Percentiles rank a stretch among this genome's conserved stretches.
Evolutionary conservation across 1,140 invertebrate species (phyloP).

Genomic region (Ptiloglossa arizonensis): DNA sequence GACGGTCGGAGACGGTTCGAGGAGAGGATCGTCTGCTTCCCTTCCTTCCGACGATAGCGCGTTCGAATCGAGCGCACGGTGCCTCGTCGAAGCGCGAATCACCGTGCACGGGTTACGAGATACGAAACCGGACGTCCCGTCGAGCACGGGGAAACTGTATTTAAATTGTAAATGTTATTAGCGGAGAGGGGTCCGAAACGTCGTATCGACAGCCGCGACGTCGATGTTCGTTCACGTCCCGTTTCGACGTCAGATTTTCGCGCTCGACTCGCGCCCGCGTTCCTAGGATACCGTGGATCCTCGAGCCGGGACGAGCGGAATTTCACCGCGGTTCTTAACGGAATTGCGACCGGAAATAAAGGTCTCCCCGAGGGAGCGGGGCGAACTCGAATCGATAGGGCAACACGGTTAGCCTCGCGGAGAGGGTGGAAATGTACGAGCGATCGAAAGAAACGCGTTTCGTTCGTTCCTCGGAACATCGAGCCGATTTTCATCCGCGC

Average conservation of each 20-base stretch:
- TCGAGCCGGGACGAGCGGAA: conserved; percentile 7
- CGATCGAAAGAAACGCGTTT: not conserved
- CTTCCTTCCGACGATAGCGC: too few species aligned
- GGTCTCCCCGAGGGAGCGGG: not conserved
- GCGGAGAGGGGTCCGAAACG: not conserved
- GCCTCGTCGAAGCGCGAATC: conserved; percentile 1
- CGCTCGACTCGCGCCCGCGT: too few species aligned
- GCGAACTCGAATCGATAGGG: not conserved
- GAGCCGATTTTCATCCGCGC: conserved; percentile 17
- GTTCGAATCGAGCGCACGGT: not conserved
- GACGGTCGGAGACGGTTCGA: too few species aligned
- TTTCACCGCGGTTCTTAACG: conserved; percentile 17
- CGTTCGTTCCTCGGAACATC: not conserved
- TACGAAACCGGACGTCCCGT: not conserved
- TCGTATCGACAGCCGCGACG: not conserved
- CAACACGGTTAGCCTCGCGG: not conserved
- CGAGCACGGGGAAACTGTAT: not conserved
- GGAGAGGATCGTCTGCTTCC: too few species aligned
- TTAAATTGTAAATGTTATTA: not conserved
- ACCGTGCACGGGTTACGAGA: not conserved
- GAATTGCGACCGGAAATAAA: conserved; percentile 33
- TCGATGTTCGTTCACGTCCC: too few species aligned
- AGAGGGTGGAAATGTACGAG: not conserved
- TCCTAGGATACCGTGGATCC: too few species aligned
- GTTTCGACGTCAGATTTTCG: too few species aligned